phyloP scores from a whole-genome alignment of 2,888 invertebrate genomes.

The Epirrita christyi region DNA sequence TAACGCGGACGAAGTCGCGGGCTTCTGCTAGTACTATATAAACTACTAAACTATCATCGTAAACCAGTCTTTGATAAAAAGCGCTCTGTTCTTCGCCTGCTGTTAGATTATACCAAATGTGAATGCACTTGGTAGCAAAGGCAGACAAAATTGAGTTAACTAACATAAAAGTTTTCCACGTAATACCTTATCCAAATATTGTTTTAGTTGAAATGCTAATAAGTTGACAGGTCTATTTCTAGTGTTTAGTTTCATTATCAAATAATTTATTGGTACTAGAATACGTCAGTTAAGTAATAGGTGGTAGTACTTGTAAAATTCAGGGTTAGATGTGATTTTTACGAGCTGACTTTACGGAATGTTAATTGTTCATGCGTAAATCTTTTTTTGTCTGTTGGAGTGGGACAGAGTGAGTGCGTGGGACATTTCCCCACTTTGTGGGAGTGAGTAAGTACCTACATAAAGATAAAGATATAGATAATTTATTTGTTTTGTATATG shows the following conservation, averaged over 20 bases:
- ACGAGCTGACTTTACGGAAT: background rate
- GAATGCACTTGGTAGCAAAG: background rate
- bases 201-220: constrained; percentile 7
- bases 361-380: too few relatives aligned
- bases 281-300: background rate
- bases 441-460: too few relatives aligned
- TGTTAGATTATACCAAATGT: background rate
- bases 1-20: too few relatives aligned
- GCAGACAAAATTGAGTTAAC: background rate
- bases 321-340: background rate
- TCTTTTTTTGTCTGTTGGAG: too few relatives aligned
- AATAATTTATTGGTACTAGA: constrained; percentile 10
- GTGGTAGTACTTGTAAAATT: background rate
- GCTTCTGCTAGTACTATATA: too few relatives aligned
- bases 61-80: background rate
- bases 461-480: too few relatives aligned
- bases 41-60: too few relatives aligned
- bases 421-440: too few relatives aligned
- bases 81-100: background rate
- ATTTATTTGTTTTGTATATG: too few relatives aligned
- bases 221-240: constrained; percentile 11
- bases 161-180: background rate
- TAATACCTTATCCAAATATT: constrained; percentile 3
- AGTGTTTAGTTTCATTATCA: constrained; percentile 3
- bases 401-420: too few relatives aligned